A percentile compares a stretch with the other conserved stretches of the same genome.
phyloP scores from a whole-genome alignment of 1,140 invertebrate genomes.

The Colletes latitarsis region DNA sequence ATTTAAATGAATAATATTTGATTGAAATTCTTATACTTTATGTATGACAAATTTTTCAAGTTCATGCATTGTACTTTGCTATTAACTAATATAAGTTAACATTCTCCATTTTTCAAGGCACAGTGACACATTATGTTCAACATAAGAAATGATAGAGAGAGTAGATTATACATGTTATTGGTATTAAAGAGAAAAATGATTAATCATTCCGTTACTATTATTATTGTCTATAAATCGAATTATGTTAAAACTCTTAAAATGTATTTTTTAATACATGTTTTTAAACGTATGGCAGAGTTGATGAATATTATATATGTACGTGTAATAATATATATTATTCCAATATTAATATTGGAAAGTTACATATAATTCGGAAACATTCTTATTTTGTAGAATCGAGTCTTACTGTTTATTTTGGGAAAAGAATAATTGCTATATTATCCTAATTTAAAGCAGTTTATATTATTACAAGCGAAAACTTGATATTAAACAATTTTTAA shows the following conservation, averaged over 20 bases:
- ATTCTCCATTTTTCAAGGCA: conserved; percentile 50
- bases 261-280: conserved; percentile 9
- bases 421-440: background rate
- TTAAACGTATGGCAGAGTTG: conserved; percentile 3
- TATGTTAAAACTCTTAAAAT: conserved; percentile 8
- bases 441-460: conserved; percentile 9
- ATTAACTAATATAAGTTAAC: conserved; percentile 15
- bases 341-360: conserved; percentile 6
- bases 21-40: conserved; percentile 8
- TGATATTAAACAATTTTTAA: conserved; percentile 13
- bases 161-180: conserved; percentile 21
- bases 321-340: conserved; percentile 17
- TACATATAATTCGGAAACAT: background rate
- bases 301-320: conserved; percentile 29
- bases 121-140: conserved; percentile 18
- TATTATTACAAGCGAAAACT: background rate
- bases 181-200: background rate
- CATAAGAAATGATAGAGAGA: conserved; percentile 3
- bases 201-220: conserved; percentile 39
- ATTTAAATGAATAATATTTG: background rate
- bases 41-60: background rate
- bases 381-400: background rate
- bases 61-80: conserved; percentile 12
- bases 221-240: conserved; percentile 4
- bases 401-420: conserved; percentile 6